Evolutionary conservation across 2,113 vertebrate species (phyloP).

Genomic region (Malaclemys terrapin): DNA sequence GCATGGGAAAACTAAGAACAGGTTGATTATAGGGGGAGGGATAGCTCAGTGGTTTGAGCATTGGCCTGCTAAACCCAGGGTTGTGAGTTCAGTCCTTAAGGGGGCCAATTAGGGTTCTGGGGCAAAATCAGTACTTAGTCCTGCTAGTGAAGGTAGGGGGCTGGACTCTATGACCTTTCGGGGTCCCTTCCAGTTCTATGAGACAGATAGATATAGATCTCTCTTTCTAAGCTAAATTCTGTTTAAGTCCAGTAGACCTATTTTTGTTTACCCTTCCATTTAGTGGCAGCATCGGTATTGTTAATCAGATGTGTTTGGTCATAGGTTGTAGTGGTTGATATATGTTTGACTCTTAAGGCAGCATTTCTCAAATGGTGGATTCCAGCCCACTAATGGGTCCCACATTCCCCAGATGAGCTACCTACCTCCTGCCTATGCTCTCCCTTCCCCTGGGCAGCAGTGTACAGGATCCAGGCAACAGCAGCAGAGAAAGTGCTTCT

Average conservation of each 20-base stretch:
- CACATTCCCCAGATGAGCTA: neutral
- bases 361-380: neutral
- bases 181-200: too few relatives aligned
- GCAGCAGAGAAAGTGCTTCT: neutral
- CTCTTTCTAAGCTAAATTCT: neutral
- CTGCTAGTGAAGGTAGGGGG: too few relatives aligned
- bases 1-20: neutral
- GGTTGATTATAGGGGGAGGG: neutral
- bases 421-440: neutral
- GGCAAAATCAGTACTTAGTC: too few relatives aligned
- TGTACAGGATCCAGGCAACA: neutral
- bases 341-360: neutral
- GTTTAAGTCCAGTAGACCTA: neutral
- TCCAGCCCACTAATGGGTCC: neutral
- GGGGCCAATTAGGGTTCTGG: too few relatives aligned
- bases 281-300: neutral
- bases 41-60: too few relatives aligned
- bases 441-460: neutral
- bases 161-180: too few relatives aligned
- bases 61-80: too few relatives aligned
- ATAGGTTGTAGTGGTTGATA: neutral
- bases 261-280: neutral
- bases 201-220: too few relatives aligned
- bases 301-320: neutral
- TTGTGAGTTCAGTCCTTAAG: too few relatives aligned